phyloP scores from a whole-genome alignment of 2,113 vertebrate species.

The Trichechus manatus region DNA sequence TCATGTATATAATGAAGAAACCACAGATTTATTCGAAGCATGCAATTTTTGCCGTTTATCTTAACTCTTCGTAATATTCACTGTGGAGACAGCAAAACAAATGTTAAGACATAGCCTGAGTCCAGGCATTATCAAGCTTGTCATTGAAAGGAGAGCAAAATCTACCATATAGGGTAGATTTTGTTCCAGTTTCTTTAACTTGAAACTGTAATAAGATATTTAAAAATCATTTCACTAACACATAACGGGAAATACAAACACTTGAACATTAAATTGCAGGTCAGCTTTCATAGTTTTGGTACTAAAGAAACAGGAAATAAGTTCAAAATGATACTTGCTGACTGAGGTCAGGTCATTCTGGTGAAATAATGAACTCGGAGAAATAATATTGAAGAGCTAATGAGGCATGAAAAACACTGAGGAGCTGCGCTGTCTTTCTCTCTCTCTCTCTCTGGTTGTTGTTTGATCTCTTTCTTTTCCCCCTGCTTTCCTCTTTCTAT shows the following conservation, averaged over 20 bases:
- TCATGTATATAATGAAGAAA: not conserved
- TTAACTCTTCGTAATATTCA: not conserved
- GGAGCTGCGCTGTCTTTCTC: not conserved
- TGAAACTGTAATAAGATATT: conserved; percentile 34
- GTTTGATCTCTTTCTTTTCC: not conserved
- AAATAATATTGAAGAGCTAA: conserved; percentile 33
- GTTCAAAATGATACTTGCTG: conserved; percentile 61
- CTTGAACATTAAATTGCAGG: conserved; percentile 27
- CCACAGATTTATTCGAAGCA: not conserved
- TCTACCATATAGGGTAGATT: conserved; percentile 23
- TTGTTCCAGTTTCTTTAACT: conserved; percentile 39
- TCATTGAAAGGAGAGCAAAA: conserved; percentile 5
- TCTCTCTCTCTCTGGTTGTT: not conserved
- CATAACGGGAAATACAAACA: conserved; percentile 69
- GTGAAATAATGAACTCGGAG: conserved; percentile 61
- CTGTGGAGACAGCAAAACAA: not conserved
- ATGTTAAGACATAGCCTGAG: not conserved
- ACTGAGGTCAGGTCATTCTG: not conserved
- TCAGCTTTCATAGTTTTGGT: conserved; percentile 47
- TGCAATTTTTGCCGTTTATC: not conserved
- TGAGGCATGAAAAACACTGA: conserved; percentile 31
- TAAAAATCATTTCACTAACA: conserved; percentile 65
- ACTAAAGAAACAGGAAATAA: conserved; percentile 79
- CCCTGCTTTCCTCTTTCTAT: not conserved
- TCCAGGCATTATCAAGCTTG: not conserved